Evolutionary conservation across 1,140 invertebrate species (phyloP), one percentile per base, ranked within the genome.

Genomic region (Trichonephila clavata): DNA sequence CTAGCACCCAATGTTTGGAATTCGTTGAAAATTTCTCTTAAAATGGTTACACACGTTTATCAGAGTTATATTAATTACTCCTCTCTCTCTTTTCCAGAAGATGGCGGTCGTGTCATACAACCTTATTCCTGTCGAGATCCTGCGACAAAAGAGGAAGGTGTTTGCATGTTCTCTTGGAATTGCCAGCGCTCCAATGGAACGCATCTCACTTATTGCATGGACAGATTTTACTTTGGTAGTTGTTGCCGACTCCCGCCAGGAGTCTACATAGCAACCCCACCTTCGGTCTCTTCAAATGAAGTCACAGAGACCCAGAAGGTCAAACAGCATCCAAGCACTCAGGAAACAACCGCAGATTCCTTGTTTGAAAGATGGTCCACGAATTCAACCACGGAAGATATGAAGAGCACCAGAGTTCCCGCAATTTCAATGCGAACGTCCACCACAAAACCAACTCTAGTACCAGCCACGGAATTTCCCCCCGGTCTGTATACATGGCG

Each of bases 101-200:
- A 87, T 39, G 77, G 89, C n/a, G n/a, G 63, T n/a, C 87, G 92
- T 88, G 92, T 80, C 8, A 95, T 94, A 77, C 90, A 93, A 27
- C 94, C 94, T 3, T 86, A 92, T 63, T 84, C 94, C n/a, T 94
- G 94, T 68, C 84, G 89, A 50, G 80, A 93, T 43, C 86, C 89
- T 60, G 80, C 21, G 0, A 90, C 94, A 13, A 84, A 93, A 50
- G 94, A 93, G 81, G 86, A 90, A 50, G 98, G 98, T 14, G 96
- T 98, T 14, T 99, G 98, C 95, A 99, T 99, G 98, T 99, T 99
- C 95, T 98, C 98, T 89, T 98, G 98, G 95, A 98, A 98, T 94
- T 99, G 98, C 95, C 97, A 98, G 60, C 98, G 98, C 96, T 97
- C 97, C 50, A 98, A 98, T 95, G 98, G 98, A 57, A 98, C 98